A percentile compares a stretch with the other conserved stretches of the same genome.
Conservation (phyloP, 2,888 invertebrate species). For the Acanthoscelides obtectus region DNA sequence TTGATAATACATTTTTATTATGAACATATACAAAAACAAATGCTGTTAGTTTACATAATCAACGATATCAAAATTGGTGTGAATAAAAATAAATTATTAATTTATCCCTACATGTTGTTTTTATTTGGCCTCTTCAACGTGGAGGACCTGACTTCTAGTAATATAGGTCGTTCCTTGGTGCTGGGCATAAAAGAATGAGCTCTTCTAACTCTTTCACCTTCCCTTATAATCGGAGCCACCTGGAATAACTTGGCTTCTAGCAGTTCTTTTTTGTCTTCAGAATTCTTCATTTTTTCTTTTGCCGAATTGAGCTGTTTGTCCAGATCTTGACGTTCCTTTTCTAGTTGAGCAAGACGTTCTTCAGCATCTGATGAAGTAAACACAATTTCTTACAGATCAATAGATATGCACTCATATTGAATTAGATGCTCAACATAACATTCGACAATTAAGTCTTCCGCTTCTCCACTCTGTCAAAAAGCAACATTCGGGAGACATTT, state of each 20-base stretch:
- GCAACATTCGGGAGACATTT: no score
- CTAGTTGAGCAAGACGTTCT: conserved; percentile 62
- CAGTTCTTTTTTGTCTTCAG: conserved; percentile 60
- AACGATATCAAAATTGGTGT: not conserved
- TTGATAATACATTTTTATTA: not conserved
- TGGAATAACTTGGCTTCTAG: conserved; percentile 55
- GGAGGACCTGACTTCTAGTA: conserved; percentile 42
- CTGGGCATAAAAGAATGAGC: conserved; percentile 69
- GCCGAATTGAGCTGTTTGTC: conserved; percentile 68
- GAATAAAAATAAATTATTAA: not conserved
- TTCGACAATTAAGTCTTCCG: no score
- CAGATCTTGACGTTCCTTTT: conserved; percentile 63
- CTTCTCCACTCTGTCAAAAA: no score
- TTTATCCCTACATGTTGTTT: conserved; percentile 11
- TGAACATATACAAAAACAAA: not conserved
- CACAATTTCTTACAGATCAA: not conserved
- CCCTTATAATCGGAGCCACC: conserved; percentile 52
- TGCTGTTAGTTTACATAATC: not conserved
- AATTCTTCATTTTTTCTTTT: conserved; percentile 62
- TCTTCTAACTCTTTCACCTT: conserved; percentile 59
- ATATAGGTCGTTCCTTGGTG: conserved; percentile 52
- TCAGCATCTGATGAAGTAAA: conserved; percentile 59
- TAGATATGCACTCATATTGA: no score
- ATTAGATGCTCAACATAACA: no score
- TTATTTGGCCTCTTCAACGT: conserved; percentile 36